These are phyloP conservation scores for Tauraco erythrolophus DNA, from an alignment of 2,113 vertebrate genomes.

Conservation along the genomic window DNA sequence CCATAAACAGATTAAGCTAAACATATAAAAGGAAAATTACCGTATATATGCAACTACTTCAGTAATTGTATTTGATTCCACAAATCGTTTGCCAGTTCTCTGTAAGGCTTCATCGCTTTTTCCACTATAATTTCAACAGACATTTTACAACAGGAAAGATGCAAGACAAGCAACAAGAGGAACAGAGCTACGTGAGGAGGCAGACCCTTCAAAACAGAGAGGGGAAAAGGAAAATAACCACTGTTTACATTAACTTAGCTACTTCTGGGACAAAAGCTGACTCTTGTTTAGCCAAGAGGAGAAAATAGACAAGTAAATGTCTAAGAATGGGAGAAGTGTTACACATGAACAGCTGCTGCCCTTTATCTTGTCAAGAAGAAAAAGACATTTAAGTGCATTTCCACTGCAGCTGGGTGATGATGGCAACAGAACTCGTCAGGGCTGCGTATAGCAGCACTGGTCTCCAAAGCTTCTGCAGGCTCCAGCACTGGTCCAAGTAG, in stretches of 20 bases:
- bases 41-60: neutral
- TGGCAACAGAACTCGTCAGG: neutral
- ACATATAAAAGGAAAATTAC: neutral
- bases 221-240: neutral
- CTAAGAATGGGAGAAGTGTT: neutral
- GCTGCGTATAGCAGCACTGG: neutral
- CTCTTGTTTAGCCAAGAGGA: neutral
- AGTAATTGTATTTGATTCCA: neutral
- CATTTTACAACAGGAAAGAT: neutral
- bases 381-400: neutral
- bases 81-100: neutral
- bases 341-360: neutral
- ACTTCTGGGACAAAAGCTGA: neutral
- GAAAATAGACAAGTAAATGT: neutral
- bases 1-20: constrained; percentile 3
- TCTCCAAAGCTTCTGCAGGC: neutral
- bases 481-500: neutral
- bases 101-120: neutral
- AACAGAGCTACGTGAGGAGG: fast-evolving
- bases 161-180: neutral
- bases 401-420: neutral
- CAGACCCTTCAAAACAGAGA: neutral
- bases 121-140: neutral
- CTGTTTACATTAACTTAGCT: neutral
- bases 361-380: neutral